A percentile compares a stretch with the other conserved stretches of the same genome.
Evolutionary conservation across 2,797 vertebrate species (phyloP).

Genomic region (Linurgus olivaceus): DNA sequence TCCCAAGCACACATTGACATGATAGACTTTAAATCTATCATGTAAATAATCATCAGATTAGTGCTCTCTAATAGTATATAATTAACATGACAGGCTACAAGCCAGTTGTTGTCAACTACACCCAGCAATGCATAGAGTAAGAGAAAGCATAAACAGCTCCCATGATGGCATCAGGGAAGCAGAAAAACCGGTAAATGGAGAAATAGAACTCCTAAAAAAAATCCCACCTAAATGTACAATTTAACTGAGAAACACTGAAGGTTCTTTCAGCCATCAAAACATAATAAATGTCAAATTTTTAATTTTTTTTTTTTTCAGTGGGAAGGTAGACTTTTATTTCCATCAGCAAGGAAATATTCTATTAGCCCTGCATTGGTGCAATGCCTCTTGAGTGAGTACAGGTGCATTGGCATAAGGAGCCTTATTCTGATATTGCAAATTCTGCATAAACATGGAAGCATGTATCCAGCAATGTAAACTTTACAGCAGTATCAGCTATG

Average conservation of each 20-base stretch:
- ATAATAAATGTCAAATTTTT: neutral
- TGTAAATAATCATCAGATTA: slow-evolving; percentile 70
- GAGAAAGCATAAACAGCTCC: neutral
- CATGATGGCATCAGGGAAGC: neutral
- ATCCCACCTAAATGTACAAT: rapidly evolving
- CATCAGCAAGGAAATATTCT: neutral
- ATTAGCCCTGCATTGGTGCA: neutral
- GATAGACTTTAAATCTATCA: slow-evolving; percentile 35
- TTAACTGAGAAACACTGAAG: neutral
- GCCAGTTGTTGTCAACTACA: slow-evolving; percentile 7
- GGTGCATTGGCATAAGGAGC: neutral
- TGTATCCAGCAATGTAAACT: neutral
- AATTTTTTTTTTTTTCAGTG: neutral
- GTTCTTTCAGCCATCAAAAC: neutral
- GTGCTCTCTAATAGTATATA: slow-evolving; percentile 60
- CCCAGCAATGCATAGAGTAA: neutral
- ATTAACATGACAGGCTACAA: slow-evolving; percentile 67
- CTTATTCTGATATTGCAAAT: neutral
- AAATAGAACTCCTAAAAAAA: neutral
- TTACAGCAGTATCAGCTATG: neutral
- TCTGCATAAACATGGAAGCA: neutral
- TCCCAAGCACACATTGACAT: slow-evolving; percentile 24
- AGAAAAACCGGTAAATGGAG: neutral
- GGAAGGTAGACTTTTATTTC: neutral
- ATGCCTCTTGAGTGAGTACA: neutral